These are phyloP conservation scores for Petrolisthes manimaculis DNA, from an alignment of 2,888 invertebrate genomes.

Conservation along the genomic window DNA sequence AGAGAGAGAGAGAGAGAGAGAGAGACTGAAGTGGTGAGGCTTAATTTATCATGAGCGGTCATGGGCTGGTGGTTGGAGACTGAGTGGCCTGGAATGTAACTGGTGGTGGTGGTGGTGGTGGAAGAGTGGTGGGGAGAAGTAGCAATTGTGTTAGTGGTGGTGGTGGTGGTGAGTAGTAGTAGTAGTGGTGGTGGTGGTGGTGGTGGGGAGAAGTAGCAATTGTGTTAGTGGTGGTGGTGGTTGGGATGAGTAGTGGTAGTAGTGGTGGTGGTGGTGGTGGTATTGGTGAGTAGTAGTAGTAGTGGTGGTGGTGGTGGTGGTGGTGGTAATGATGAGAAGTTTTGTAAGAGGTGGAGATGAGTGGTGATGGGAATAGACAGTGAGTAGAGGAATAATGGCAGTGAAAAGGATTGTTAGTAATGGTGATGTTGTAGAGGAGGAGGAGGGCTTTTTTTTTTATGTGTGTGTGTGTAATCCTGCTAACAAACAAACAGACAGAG, in stretches of 20 bases:
- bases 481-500: too few species aligned
- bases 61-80: not conserved
- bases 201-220: too few species aligned
- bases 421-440: not conserved
- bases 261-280: not conserved
- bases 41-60: not conserved
- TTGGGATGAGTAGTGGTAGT: not conserved
- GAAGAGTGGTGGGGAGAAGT: not conserved
- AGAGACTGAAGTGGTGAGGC: not conserved
- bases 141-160: not conserved
- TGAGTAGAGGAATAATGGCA: not conserved
- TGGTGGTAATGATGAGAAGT: not conserved
- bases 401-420: too few species aligned
- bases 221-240: too few species aligned
- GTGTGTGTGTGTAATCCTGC: too few species aligned
- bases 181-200: too few species aligned
- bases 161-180: too few species aligned
- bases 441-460: too few species aligned
- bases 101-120: slow-evolving; percentile 4
- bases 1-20: slow-evolving; percentile 21
- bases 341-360: not conserved
- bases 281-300: not conserved
- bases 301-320: not conserved
- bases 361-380: too few species aligned
- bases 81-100: not conserved